phyloP scores from a whole-genome alignment of 2,113 vertebrate species.

The Gallinago media region DNA sequence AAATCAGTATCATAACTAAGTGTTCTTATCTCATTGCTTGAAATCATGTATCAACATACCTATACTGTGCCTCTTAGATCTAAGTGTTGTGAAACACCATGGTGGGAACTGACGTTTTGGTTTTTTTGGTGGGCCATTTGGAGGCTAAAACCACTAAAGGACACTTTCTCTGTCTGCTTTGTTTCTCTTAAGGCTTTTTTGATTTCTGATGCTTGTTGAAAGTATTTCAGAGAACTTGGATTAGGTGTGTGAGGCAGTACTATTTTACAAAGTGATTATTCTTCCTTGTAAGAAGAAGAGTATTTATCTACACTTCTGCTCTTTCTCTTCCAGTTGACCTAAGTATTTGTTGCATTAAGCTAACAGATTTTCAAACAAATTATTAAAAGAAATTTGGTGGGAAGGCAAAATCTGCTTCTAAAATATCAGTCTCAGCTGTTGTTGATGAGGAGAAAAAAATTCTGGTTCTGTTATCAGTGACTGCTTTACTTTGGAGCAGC shows the following conservation, averaged over 20 bases:
- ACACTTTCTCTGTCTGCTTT: not conserved
- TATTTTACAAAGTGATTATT: not conserved
- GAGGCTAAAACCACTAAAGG: not conserved
- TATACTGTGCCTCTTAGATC: not conserved
- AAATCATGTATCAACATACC: fast-evolving
- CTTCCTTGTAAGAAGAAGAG: not conserved
- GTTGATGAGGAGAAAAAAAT: not conserved
- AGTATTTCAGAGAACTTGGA: not conserved
- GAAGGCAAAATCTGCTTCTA: not conserved
- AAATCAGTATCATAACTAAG: not conserved
- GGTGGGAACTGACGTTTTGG: not conserved
- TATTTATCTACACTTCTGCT: not conserved
- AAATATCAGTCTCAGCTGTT: not conserved
- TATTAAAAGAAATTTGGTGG: not conserved
- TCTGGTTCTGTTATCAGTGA: not conserved
- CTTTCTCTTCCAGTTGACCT: not conserved
- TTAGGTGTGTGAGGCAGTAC: not conserved
- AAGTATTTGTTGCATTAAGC: not conserved
- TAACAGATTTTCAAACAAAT: not conserved
- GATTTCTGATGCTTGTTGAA: not conserved
- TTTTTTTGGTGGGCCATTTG: not conserved
- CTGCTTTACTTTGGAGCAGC: not conserved
- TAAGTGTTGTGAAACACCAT: not conserved
- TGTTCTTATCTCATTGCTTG: not conserved
- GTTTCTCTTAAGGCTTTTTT: not conserved